These are phyloP conservation scores for Steinernema hermaphroditum DNA, from an alignment of 2,888 invertebrate genomes.

Conservation along the genomic window DNA sequence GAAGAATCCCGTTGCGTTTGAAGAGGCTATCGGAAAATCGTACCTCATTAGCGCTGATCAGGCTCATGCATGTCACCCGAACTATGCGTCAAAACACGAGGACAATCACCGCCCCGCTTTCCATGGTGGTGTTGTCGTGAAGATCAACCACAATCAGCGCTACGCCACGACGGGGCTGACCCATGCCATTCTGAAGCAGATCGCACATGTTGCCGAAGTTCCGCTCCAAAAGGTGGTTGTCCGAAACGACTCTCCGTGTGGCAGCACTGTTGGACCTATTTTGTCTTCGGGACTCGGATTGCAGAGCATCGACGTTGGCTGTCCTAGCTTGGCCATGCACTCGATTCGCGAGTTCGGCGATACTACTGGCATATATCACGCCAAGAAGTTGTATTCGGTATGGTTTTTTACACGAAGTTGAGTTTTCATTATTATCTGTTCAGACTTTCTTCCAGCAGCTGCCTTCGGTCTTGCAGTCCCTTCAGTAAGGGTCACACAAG, in stretches of 20 bases:
- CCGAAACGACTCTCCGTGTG: conserved; percentile 70
- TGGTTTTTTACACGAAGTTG: background rate
- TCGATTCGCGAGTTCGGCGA: conserved; percentile 70
- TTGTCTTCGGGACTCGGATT: conserved; percentile 70
- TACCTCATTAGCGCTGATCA: conserved; percentile 68
- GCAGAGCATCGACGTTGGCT: conserved; percentile 70
- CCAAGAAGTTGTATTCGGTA: conserved; percentile 68
- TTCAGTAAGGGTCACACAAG: background rate
- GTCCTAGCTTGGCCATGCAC: conserved; percentile 71
- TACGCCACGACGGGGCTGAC: conserved; percentile 70
- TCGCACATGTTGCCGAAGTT: conserved; percentile 67
- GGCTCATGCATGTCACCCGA: conserved; percentile 68
- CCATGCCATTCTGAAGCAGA: conserved; percentile 68
- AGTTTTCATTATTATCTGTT: background rate
- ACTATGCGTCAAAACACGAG: conserved; percentile 68
- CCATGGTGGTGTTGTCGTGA: conserved; percentile 61
- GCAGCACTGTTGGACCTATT: conserved; percentile 71
- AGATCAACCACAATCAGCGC: conserved; percentile 70
- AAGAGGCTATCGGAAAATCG: conserved; percentile 69
- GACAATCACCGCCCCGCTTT: conserved; percentile 60
- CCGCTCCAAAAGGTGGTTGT: conserved; percentile 70
- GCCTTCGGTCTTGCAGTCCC: background rate
- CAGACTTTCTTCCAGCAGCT: background rate
- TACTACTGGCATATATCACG: conserved; percentile 68
- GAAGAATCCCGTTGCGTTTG: conserved; percentile 55